Base-by-base conservation (phyloP, 2,797 vertebrate genomes). In the Melanotaenia maccullochi region DNA sequence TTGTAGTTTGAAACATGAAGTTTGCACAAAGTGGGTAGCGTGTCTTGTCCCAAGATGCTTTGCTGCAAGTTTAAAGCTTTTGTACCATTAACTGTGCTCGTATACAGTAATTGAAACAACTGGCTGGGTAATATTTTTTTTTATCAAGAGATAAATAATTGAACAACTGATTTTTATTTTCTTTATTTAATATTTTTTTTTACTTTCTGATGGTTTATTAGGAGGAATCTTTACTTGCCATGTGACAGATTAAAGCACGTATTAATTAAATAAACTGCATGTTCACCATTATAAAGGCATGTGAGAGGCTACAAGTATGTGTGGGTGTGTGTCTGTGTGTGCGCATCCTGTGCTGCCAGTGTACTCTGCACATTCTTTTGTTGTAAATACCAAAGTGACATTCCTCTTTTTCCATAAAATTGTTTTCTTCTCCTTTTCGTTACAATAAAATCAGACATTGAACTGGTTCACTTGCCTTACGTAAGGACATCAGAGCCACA, bases 341-440 rank as follows among this genome's bases (percentile, higher is more conserved):
- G 58, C 74, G 49, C 56, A 72, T 87, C 81, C 79, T 89, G 79
- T 79, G 68, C 78, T 79, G 49, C 42, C 68, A 30, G 60, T 3
- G 11, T 86, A 75, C 82, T 85, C 79, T 87, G 78, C 81, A 85
- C 81, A 86, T 91, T 89, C 81, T 76, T 81, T 68, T 81, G 85
- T 81, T 82, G 55, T 55, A 0, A 68, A 64, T 62, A 67, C 60
- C 66, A 71, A 76, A 81, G 64, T 82, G 73, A 76, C 81, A 69
- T 86, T 86, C 74, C 71, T 58, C 60, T 73, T 76, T 68, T 68
- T 73, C 35, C 69, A 74, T 22, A 30, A 28, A 65, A 52, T 60
- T 54, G 56, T 81, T 84, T 84, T 71, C 9, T 78, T 44, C 12
- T 63, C 24, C 57, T 61, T 24, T 57, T 57, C 54, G 32, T 64